Percentiles rank a stretch among this genome's conserved stretches.
Evolutionary conservation across 2,797 vertebrate genomes (phyloP).

Genomic region (Myripristis murdjan): DNA sequence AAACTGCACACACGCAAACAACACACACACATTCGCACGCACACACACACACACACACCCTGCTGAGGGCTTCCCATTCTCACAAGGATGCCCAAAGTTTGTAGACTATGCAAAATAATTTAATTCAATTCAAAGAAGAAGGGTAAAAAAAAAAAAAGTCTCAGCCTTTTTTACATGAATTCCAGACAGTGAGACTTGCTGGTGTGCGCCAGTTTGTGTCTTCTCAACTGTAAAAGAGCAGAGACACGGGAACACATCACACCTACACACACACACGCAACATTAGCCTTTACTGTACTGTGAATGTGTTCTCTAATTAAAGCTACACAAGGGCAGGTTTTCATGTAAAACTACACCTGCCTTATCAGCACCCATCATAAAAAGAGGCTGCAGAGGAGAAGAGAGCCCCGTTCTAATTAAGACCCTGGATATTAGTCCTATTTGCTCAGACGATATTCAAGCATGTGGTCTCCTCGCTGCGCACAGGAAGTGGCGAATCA

Average conservation of each 20-base stretch:
- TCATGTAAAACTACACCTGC: background rate
- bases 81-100: background rate
- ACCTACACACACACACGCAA: constrained; percentile 49
- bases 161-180: constrained; percentile 14
- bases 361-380: too few relatives aligned
- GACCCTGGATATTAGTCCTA: too few relatives aligned
- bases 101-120: constrained; percentile 2
- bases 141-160: constrained; percentile 14
- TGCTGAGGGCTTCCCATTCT: background rate
- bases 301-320: constrained; percentile 50
- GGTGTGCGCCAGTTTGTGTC: constrained; percentile 28
- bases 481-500: too few relatives aligned
- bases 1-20: background rate
- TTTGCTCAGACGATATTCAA: too few relatives aligned
- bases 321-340: constrained; percentile 23
- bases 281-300: constrained; percentile 33
- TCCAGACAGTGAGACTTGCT: background rate
- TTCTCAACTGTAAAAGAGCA: constrained; percentile 37
- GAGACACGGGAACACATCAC: constrained; percentile 44
- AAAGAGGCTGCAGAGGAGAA: too few relatives aligned
- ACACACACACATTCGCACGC: background rate
- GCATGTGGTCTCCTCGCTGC: too few relatives aligned
- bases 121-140: background rate
- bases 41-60: background rate
- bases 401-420: too few relatives aligned